A percentile compares a stretch with the other conserved stretches of the same genome.
Evolutionary conservation across 2,113 vertebrate species (phyloP).

Genomic region (Okapia johnstoni): DNA sequence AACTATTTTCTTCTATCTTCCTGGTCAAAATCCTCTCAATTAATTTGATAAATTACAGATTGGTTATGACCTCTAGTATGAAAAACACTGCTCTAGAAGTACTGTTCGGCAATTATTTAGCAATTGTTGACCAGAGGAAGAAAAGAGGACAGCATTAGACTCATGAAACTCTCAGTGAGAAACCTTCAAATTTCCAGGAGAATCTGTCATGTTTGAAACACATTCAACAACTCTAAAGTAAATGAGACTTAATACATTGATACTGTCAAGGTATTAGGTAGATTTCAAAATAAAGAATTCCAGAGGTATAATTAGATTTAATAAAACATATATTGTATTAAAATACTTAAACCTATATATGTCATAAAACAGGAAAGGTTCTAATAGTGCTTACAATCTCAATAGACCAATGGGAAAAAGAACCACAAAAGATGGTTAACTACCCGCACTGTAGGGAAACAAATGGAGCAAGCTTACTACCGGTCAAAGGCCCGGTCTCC

Average conservation of each 20-base stretch:
- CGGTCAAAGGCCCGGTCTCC: not conserved
- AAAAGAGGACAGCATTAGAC: not conserved
- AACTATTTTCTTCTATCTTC: conserved; percentile 4
- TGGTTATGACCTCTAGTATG: not conserved
- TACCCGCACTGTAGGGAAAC: too few species aligned
- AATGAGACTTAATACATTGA: not conserved
- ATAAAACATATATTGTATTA: not conserved
- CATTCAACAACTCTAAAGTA: not conserved
- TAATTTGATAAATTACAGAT: not conserved
- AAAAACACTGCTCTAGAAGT: not conserved
- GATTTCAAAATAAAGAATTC: not conserved
- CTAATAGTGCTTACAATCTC: not conserved
- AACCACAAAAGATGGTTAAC: not conserved
- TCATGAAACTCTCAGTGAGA: not conserved
- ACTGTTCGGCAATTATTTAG: not conserved
- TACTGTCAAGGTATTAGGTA: not conserved
- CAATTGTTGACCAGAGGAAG: not conserved
- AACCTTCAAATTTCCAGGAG: not conserved
- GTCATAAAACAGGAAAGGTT: not conserved
- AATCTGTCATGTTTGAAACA: not conserved
- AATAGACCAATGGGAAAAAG: not conserved
- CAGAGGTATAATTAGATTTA: not conserved
- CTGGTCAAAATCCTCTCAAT: not conserved
- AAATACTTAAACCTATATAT: not conserved
- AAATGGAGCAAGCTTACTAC: not conserved